Base-by-base conservation (phyloP, 2,888 invertebrate genomes). In the Hirtodrosophila trivittata region DNA sequence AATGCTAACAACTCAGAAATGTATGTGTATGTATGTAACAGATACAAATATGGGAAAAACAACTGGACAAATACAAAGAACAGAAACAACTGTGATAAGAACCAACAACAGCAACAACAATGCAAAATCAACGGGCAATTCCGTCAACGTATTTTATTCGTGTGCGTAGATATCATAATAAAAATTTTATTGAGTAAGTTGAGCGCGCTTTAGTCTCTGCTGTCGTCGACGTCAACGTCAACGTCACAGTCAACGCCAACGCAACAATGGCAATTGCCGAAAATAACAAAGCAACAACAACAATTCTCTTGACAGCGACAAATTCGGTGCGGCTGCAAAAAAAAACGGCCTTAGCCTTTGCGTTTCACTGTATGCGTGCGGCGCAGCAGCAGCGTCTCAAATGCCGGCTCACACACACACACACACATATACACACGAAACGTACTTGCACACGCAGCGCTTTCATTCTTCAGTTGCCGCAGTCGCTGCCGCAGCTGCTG, bases 151-250 rank as follows among this genome's bases (percentile, higher is more conserved):
- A 56, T 84, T 66, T 62, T 56, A 62, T 67, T 65, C 82, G 87
- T 81, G 54, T 81, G 69, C 66, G 66, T 76, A 85, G 78, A 87
- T 88, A 88, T 88, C 89, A 89, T 88, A 88, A 88, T 88, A 88
- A 88, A 89, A 88, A 65, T 87, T 85, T 82, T 88, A 88, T 88
- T 88, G 88, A 89, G 88, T 89, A 89, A 89, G 88, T 86, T 75
- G 75, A 83, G 87, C 75, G 63, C 41, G 65, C 25, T 42, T 42
- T 59, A 33, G 83, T 47, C 55, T 60, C 32, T 33, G 69, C 45
- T 26, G 51, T 13, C 35, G 41, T 45, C 12, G 41, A 13, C 55
- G 49, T 21, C 21, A 12, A 32, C 32, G 37, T 38, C 30, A 38
- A 41, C 10, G 69, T 33, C 39, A 42, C 18, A 47, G 72, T 13